Percentiles rank a stretch among this genome's conserved stretches.
Evolutionary conservation across 2,797 vertebrate species (phyloP).

Genomic region (Liparis tanakae): DNA sequence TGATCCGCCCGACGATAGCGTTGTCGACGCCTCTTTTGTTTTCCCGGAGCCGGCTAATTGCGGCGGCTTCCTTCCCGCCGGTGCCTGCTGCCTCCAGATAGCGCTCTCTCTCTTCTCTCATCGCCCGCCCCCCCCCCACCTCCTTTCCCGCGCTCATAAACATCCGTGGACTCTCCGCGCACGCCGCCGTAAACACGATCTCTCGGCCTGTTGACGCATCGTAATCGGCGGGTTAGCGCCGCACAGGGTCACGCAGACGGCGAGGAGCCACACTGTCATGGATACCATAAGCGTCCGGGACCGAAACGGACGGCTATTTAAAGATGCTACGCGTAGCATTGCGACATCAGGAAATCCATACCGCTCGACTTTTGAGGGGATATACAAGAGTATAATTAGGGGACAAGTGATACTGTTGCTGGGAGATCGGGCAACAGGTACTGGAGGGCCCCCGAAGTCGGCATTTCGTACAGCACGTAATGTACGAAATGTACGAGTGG

Average conservation of each 20-base stretch:
- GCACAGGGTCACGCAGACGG: constrained; percentile 49
- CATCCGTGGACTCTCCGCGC: constrained; percentile 35
- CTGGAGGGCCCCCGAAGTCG: background rate
- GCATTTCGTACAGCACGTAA: constrained; percentile 4
- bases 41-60: constrained; percentile 68
- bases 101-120: constrained; percentile 38
- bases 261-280: constrained; percentile 55
- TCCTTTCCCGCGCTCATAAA: constrained; percentile 31
- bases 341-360: constrained; percentile 63
- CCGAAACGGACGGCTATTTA: constrained; percentile 60
- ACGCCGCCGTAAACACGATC: constrained; percentile 36
- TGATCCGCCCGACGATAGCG: constrained; percentile 59
- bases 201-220: constrained; percentile 24
- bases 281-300: constrained; percentile 38
- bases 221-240: constrained; percentile 37
- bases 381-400: constrained; percentile 58
- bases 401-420: constrained; percentile 63
- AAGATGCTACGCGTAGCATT: constrained; percentile 48
- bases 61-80: constrained; percentile 66
- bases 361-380: constrained; percentile 57
- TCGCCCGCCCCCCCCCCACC: background rate
- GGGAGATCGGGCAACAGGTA: constrained; percentile 51
- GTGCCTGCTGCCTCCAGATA: constrained; percentile 67
- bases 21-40: constrained; percentile 68
- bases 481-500: too few species aligned